Conservation (phyloP, 2,113 vertebrate species). For the Gymnogyps californianus region DNA sequence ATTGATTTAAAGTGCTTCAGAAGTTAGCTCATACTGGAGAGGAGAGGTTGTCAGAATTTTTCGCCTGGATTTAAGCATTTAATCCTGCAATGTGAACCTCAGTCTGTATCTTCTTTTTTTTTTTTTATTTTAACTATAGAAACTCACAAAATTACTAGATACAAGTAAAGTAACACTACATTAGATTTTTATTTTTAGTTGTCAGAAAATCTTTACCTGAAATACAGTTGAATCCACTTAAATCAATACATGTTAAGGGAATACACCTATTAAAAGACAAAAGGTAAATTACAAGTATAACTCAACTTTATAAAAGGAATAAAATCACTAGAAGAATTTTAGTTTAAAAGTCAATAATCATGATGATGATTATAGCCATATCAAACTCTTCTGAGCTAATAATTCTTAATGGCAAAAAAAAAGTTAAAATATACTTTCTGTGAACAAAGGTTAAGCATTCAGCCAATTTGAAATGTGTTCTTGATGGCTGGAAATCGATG, state of each 20-base stretch:
- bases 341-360: constrained; percentile 32
- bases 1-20: neutral
- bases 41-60: neutral
- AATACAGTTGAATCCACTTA: constrained; percentile 39
- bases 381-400: neutral
- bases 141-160: neutral
- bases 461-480: constrained; percentile 16
- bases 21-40: neutral
- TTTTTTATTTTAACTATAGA: neutral
- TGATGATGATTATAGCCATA: neutral
- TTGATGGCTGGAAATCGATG: constrained; percentile 33
- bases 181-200: constrained; percentile 26
- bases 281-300: constrained; percentile 53
- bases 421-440: neutral
- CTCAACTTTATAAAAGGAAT: constrained; percentile 49
- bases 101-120: neutral
- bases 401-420: neutral
- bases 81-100: neutral
- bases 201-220: constrained; percentile 69
- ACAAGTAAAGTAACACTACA: neutral
- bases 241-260: constrained; percentile 61
- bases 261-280: constrained; percentile 42
- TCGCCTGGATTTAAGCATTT: neutral
- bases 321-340: constrained; percentile 45
- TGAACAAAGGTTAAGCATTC: constrained; percentile 44